Evolutionary conservation across 1,140 invertebrate genomes (phyloP).

Genomic region (Bombus picipes): DNA sequence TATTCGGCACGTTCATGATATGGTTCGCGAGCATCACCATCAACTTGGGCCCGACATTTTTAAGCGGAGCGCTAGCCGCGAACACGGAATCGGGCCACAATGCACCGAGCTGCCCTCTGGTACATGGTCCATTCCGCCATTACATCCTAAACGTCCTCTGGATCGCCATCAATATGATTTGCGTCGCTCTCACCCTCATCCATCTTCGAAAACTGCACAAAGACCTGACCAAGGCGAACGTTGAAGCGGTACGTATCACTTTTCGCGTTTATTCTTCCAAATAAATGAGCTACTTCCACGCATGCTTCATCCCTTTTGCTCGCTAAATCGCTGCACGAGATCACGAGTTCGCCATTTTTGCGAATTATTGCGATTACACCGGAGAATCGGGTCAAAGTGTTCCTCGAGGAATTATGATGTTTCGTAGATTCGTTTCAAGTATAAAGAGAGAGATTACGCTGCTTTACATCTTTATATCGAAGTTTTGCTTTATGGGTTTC

Average conservation of each 20-base stretch:
- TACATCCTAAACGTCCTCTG: constrained; percentile 95
- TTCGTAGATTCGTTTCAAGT: not conserved
- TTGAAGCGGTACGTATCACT: constrained; percentile 83
- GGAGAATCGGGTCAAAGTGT: not conserved
- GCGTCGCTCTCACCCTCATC: constrained; percentile 92
- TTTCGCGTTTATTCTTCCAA: not conserved
- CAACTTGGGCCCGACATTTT: constrained; percentile 94
- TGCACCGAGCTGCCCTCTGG: constrained; percentile 91
- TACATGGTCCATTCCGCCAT: constrained; percentile 91
- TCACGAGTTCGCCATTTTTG: not conserved
- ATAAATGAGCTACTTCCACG: not conserved
- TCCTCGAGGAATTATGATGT: not conserved
- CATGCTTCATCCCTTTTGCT: not conserved
- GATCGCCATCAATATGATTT: constrained; percentile 94
- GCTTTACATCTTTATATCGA: not conserved
- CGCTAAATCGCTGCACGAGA: not conserved
- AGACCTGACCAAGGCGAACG: constrained; percentile 90
- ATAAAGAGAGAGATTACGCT: not conserved
- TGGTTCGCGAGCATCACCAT: constrained; percentile 96
- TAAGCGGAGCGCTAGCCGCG: constrained; percentile 92
- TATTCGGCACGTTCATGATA: constrained; percentile 96
- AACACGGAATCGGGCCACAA: constrained; percentile 90
- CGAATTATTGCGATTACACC: not conserved
- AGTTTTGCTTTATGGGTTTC: too few species aligned
- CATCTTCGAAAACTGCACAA: constrained; percentile 92